Conservation (phyloP, 2,113 vertebrate species). For the Eulemur macaco region DNA sequence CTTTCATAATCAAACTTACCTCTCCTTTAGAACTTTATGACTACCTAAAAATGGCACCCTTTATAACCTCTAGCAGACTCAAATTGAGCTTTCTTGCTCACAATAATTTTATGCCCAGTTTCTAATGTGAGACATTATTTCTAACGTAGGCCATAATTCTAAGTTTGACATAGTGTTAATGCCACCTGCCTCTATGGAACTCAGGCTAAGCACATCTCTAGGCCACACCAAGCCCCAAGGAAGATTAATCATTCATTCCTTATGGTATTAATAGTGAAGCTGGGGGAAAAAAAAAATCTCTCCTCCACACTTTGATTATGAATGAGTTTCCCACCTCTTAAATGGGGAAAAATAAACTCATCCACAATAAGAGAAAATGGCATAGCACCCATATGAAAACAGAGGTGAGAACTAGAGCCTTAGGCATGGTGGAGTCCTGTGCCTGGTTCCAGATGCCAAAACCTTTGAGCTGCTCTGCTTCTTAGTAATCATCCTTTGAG, state of each 20-base stretch:
- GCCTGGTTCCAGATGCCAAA: background rate
- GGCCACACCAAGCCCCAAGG: background rate
- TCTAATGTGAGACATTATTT: background rate
- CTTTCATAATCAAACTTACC: background rate
- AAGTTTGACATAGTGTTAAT: background rate
- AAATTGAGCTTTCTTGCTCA: background rate
- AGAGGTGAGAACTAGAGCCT: background rate
- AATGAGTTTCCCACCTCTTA: background rate
- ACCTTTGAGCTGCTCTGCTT: background rate
- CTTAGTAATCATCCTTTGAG: background rate
- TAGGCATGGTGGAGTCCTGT: too few relatives aligned
- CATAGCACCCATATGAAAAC: accelerated
- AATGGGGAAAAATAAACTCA: background rate
- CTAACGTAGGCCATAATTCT: background rate
- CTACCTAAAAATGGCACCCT: background rate
- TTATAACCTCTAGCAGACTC: background rate
- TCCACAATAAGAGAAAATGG: background rate
- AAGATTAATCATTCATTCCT: background rate
- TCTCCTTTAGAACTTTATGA: background rate
- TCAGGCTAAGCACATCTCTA: too few relatives aligned
- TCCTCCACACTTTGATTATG: background rate
- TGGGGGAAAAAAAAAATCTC: background rate
- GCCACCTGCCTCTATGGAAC: background rate
- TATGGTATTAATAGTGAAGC: background rate
- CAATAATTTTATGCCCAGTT: background rate